These are phyloP conservation scores for Thymelicus sylvestris DNA, from an alignment of 2,888 invertebrate genomes.

Conservation along the genomic window DNA sequence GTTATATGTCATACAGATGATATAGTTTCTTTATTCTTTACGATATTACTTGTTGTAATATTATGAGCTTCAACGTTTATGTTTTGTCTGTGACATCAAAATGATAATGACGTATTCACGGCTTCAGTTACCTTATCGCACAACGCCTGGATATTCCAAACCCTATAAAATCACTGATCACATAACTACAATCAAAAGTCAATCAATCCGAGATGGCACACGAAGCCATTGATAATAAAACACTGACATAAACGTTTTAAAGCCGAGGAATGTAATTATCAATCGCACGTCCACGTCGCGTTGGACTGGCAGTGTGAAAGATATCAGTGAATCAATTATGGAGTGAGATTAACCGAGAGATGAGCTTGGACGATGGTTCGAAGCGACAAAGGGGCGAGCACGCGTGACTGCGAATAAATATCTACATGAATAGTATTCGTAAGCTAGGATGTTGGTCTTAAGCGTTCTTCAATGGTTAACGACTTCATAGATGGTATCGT, in stretches of 20 bases:
- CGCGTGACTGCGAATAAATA: conserved; percentile 75
- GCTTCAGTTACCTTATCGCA: too few species aligned
- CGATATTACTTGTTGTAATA: too few species aligned
- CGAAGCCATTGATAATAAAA: conserved; percentile 2
- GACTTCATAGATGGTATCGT: too few species aligned
- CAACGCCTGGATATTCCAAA: not conserved
- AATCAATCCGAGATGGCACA: not conserved
- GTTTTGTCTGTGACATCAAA: too few species aligned
- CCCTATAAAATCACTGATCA: not conserved
- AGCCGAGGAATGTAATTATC: conserved; percentile 16
- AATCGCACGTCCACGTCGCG: conserved; percentile 14
- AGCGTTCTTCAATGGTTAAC: too few species aligned
- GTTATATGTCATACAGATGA: too few species aligned
- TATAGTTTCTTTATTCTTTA: too few species aligned
- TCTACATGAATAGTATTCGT: conserved; percentile 38
- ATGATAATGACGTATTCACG: too few species aligned
- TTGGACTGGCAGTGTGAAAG: conserved; percentile 45
- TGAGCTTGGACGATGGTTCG: conserved; percentile 53
- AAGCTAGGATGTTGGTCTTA: conserved; percentile 6
- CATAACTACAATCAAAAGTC: conserved; percentile 5
- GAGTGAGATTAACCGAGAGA: conserved; percentile 74
- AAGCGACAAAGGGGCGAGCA: conserved; percentile 60
- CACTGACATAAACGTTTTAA: conserved; percentile 1
- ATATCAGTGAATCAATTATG: conserved; percentile 65
- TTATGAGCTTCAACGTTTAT: too few species aligned